phyloP scores from a whole-genome alignment of 2,888 invertebrate species.

The Drosophila formosana region DNA sequence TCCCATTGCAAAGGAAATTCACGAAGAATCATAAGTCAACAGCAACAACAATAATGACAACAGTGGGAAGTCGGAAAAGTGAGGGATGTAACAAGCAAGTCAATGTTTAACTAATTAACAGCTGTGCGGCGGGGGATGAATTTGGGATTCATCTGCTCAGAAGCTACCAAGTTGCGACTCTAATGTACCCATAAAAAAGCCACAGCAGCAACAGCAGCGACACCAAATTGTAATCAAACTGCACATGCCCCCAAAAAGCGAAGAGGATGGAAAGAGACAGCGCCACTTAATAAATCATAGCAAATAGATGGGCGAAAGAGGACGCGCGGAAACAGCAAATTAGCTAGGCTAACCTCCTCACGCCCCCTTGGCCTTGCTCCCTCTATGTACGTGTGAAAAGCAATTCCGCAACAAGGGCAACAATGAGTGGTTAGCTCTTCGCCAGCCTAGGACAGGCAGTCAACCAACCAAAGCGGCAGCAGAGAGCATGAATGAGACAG shows the following conservation, averaged over 20 bases:
- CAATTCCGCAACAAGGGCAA: constrained; percentile 46
- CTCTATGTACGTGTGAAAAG: not conserved
- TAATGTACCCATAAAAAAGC: constrained; percentile 71
- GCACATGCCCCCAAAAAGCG: constrained; percentile 37
- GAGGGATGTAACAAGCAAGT: constrained; percentile 29
- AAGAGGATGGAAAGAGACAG: constrained; percentile 45
- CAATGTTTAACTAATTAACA: constrained; percentile 78
- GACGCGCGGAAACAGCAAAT: constrained; percentile 44
- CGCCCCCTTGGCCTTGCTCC: not conserved
- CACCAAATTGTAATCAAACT: constrained; percentile 71
- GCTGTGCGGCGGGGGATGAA: constrained; percentile 28
- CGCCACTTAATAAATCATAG: constrained; percentile 78
- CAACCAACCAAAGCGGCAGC: constrained; percentile 52
- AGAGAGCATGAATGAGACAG: constrained; percentile 5
- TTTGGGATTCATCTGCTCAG: constrained; percentile 56
- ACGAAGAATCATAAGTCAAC: constrained; percentile 58
- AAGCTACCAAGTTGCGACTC: constrained; percentile 59
- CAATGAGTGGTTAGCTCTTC: constrained; percentile 71
- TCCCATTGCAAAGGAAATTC: constrained; percentile 48
- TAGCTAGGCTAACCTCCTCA: constrained; percentile 45
- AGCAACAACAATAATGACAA: constrained; percentile 17
- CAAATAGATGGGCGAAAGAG: constrained; percentile 29
- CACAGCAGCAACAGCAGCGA: constrained; percentile 38
- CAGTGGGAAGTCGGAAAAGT: constrained; percentile 1
- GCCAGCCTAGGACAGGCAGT: constrained; percentile 34